Conservation (phyloP, 2,797 vertebrate species). For the Hydrocynus forskahlii region DNA sequence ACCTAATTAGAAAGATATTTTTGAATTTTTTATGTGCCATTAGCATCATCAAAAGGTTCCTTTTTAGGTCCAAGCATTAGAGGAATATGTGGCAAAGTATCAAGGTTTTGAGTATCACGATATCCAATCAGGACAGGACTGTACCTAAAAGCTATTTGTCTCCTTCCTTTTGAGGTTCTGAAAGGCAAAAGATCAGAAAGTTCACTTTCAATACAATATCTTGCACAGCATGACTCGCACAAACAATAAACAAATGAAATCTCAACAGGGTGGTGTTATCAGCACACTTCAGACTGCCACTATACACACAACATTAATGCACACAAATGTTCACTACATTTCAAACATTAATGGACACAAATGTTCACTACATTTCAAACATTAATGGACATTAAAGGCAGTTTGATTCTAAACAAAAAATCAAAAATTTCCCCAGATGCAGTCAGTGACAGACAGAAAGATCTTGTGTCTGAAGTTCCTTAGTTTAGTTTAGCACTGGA, state of each 20-base stretch:
- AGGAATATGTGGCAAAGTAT: background rate
- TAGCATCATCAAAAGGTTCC: background rate
- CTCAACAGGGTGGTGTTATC: background rate
- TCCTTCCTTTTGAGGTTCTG: conserved; percentile 65
- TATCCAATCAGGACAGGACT: background rate
- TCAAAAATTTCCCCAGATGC: background rate
- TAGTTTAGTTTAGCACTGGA: no score
- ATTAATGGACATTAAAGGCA: background rate
- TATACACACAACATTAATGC: background rate
- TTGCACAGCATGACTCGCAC: background rate
- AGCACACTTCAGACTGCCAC: background rate
- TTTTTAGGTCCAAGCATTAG: background rate
- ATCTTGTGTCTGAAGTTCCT: no score
- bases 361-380: background rate
- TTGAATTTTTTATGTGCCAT: background rate
- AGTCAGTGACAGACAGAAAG: no score
- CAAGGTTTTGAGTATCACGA: background rate
- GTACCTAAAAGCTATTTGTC: conserved; percentile 59
- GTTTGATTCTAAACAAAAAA: background rate
- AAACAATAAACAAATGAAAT: background rate
- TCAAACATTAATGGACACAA: background rate
- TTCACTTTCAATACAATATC: conserved; percentile 26
- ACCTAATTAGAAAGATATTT: background rate
- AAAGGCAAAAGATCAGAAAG: conserved; percentile 51
- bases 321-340: background rate